Percentiles rank a stretch among this genome's conserved stretches.
Evolutionary conservation across 2,113 vertebrate species (phyloP).

Genomic region (Mormyrus lacerda): DNA sequence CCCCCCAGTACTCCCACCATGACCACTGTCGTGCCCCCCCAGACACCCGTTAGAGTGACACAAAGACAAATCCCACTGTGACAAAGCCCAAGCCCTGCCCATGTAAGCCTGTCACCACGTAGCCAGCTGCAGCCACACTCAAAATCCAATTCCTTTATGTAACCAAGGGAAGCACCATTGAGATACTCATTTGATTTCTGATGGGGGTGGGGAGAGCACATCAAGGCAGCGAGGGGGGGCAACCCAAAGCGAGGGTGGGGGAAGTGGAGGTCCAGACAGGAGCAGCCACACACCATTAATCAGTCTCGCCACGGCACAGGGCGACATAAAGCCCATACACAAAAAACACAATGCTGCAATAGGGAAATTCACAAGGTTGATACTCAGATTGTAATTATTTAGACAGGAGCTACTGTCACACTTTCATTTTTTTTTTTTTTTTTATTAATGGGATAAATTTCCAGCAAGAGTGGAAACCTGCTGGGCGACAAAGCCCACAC

Average conservation of each 20-base stretch:
- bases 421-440: background rate
- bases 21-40: background rate
- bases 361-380: conserved; percentile 8
- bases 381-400: conserved; percentile 18
- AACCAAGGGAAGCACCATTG: conserved; percentile 37
- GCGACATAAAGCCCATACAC: conserved; percentile 16
- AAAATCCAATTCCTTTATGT: conserved; percentile 24
- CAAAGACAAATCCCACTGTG: conserved; percentile 17
- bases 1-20: background rate
- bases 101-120: conserved; percentile 17
- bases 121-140: conserved; percentile 17
- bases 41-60: conserved; percentile 28
- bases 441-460: conserved; percentile 21
- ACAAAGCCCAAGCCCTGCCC: conserved; percentile 16
- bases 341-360: conserved; percentile 11
- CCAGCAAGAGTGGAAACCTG: background rate
- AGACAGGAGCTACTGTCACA: conserved; percentile 15
- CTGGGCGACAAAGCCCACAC: background rate
- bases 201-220: background rate
- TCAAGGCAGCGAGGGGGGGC: background rate
- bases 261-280: conserved; percentile 24
- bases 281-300: conserved; percentile 30
- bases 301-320: conserved; percentile 14
- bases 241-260: conserved; percentile 2
- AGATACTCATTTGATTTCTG: conserved; percentile 34